Evolutionary conservation across 1,140 invertebrate genomes (phyloP).

Genomic region (Asobara japonica): DNA sequence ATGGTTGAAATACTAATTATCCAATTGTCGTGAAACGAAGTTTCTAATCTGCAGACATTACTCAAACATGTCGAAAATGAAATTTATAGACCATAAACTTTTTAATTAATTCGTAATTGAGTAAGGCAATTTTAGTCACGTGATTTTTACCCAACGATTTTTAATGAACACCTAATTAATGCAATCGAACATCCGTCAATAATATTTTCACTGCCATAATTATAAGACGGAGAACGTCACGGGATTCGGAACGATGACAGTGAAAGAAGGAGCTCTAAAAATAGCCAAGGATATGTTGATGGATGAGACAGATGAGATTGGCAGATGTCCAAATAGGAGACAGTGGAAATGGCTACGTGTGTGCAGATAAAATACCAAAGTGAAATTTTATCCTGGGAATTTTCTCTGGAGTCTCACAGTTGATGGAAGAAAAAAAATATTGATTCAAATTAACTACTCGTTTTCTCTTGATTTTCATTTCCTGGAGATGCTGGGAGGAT

Average conservation of each 20-base stretch:
- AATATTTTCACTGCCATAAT: background rate
- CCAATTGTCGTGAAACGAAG: too few relatives aligned
- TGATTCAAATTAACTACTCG: background rate
- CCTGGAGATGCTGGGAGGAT: background rate
- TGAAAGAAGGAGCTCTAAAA: background rate
- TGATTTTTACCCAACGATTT: background rate
- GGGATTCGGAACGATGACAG: background rate
- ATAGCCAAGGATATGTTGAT: slow-evolving; percentile 1
- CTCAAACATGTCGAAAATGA: too few relatives aligned
- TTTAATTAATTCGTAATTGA: too few relatives aligned
- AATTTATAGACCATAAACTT: too few relatives aligned
- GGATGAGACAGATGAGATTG: slow-evolving; percentile 3
- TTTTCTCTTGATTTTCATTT: background rate
- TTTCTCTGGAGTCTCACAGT: background rate
- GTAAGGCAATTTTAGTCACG: too few relatives aligned
- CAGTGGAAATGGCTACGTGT: slow-evolving; percentile 8
- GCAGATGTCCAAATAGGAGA: slow-evolving; percentile 6
- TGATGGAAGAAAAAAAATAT: background rate
- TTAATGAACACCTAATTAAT: background rate
- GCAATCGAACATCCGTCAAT: background rate
- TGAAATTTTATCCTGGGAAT: slow-evolving; percentile 15
- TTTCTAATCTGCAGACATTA: too few relatives aligned
- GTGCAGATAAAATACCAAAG: background rate
- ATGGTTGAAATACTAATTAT: too few relatives aligned
- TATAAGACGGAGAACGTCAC: background rate